These are phyloP conservation scores for Oxyteleia sp. DNA, from an alignment of 2,888 invertebrate genomes.

Conservation along the genomic window DNA sequence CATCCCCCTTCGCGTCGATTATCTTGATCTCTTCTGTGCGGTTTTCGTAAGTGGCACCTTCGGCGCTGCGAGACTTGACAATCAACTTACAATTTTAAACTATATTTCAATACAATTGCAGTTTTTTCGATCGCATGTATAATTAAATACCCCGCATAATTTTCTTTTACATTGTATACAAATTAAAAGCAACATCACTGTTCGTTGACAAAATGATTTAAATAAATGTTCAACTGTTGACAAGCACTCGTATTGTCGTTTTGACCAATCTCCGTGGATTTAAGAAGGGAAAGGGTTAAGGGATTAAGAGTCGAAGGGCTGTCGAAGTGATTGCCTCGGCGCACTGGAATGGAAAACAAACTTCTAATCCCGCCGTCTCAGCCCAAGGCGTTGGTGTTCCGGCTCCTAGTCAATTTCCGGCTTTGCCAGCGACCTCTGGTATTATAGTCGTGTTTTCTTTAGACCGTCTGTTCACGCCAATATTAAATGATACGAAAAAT, in stretches of 20 bases:
- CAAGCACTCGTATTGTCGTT: slow-evolving; percentile 22
- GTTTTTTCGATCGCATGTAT: slow-evolving; percentile 42
- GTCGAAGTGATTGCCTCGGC: slow-evolving; percentile 59
- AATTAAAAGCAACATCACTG: slow-evolving; percentile 31
- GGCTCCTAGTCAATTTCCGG: slow-evolving; percentile 80
- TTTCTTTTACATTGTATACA: slow-evolving; percentile 38
- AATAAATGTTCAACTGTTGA: slow-evolving; percentile 16
- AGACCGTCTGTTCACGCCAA: slow-evolving; percentile 32
- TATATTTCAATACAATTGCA: slow-evolving; percentile 59
- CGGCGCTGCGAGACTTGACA: slow-evolving; percentile 46
- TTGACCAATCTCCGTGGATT: slow-evolving; percentile 34
- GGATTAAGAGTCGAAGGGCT: slow-evolving; percentile 61
- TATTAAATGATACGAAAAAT: slow-evolving; percentile 36
- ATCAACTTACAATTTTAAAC: slow-evolving; percentile 62
- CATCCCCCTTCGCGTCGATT: slow-evolving; percentile 64
- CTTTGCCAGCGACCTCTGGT: slow-evolving; percentile 33
- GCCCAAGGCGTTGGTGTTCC: slow-evolving; percentile 78
- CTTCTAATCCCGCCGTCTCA: slow-evolving; percentile 76
- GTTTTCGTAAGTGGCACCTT: slow-evolving; percentile 73
- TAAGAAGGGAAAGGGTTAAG: slow-evolving; percentile 35
- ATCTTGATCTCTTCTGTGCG: slow-evolving; percentile 66
- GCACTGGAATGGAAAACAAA: slow-evolving; percentile 79
- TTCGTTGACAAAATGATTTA: slow-evolving; percentile 12
- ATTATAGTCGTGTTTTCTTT: slow-evolving; percentile 67
- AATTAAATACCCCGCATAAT: slow-evolving; percentile 45